Conservation (phyloP, 2,888 invertebrate species). For the Dendrolimus pini region DNA sequence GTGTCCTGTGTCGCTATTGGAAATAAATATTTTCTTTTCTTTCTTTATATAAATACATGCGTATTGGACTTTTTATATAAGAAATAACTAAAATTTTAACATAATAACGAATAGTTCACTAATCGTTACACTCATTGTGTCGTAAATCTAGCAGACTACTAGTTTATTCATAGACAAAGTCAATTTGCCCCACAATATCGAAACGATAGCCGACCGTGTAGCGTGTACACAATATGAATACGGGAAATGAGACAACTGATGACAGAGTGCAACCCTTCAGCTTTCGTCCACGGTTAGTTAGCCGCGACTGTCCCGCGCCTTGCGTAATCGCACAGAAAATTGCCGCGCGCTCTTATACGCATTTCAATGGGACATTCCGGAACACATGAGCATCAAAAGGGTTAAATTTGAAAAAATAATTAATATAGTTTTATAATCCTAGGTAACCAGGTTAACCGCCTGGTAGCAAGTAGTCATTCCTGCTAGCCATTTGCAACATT, state of each 20-base stretch:
- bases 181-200: neutral
- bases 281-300: constrained; percentile 63
- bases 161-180: neutral
- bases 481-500: no score
- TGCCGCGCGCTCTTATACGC: constrained; percentile 47
- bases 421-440: no score
- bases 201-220: constrained; percentile 30
- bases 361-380: constrained; percentile 43
- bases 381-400: constrained; percentile 17
- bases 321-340: constrained; percentile 62
- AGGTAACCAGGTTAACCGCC: no score
- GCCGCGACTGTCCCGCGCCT: constrained; percentile 24
- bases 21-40: no score
- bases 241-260: constrained; percentile 42
- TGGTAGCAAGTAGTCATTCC: no score
- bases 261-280: constrained; percentile 44
- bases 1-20: no score
- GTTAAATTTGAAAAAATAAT: neutral
- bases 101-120: no score
- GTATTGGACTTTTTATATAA: no score
- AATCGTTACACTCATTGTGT: no score
- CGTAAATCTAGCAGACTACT: no score
- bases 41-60: no score
- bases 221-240: constrained; percentile 49
- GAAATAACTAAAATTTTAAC: no score